These are phyloP conservation scores for Cyanoramphus novaezelandiae DNA, from an alignment of 2,113 vertebrate genomes.

Conservation along the genomic window DNA sequence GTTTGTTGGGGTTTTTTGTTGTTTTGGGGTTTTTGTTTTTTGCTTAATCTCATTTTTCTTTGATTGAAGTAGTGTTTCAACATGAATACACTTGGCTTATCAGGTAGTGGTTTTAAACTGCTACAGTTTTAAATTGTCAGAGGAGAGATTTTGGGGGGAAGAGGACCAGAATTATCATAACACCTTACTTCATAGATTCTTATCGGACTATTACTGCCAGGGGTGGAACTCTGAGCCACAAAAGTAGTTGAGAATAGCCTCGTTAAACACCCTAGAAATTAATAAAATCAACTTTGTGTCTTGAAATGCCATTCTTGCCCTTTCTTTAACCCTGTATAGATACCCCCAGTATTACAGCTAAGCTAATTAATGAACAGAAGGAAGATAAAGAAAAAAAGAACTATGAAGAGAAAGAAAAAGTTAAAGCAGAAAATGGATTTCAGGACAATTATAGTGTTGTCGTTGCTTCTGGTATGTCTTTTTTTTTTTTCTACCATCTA, in stretches of 20 bases:
- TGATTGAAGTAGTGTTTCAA: neutral
- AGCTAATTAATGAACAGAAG: slow-evolving; percentile 97
- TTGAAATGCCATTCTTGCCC: neutral
- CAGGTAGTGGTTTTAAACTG: neutral
- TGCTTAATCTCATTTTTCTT: neutral
- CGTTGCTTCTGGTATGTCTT: slow-evolving; percentile 91
- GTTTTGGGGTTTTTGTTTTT: neutral
- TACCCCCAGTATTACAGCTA: slow-evolving; percentile 98
- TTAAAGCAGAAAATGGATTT: slow-evolving; percentile 96
- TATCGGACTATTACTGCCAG: neutral
- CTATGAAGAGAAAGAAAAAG: slow-evolving; percentile 98
- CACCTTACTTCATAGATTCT: neutral
- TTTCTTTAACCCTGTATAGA: slow-evolving; percentile 69
- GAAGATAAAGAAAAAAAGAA: slow-evolving; percentile 99
- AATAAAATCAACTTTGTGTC: neutral
- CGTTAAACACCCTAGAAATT: neutral
- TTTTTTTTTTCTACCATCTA: neutral
- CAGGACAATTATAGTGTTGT: slow-evolving; percentile 99
- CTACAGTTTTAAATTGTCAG: neutral
- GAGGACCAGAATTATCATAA: neutral
- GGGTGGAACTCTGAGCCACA: neutral
- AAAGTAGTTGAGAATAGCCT: neutral
- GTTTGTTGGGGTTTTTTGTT: neutral
- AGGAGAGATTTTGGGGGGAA: neutral
- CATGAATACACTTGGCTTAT: neutral